These are phyloP conservation scores for Xiphophorus couchianus DNA, from an alignment of 2,113 vertebrate species.

Conservation along the genomic window DNA sequence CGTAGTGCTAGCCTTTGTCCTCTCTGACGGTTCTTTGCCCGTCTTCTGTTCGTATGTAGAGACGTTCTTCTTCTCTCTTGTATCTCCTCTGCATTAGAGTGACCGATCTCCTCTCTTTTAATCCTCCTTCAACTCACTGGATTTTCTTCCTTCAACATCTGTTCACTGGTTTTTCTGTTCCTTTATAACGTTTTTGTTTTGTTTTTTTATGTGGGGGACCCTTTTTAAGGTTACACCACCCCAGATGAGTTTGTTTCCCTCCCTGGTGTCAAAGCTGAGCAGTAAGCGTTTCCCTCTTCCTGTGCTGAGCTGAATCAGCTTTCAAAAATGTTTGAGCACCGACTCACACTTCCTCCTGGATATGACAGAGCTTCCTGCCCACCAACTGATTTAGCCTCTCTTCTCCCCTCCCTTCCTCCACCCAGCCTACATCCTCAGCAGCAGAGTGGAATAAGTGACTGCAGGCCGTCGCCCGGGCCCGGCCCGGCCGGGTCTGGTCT, in stretches of 20 bases:
- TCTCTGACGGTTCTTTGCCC: too few species aligned
- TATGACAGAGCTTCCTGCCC: slow-evolving; percentile 80
- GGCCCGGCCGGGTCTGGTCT: too few species aligned
- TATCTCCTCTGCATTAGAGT: too few species aligned
- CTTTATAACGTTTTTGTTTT: neutral
- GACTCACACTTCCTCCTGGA: slow-evolving; percentile 87
- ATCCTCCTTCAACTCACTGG: too few species aligned
- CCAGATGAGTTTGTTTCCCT: slow-evolving; percentile 56
- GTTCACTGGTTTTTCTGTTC: neutral
- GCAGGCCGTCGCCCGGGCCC: neutral
- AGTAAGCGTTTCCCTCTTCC: slow-evolving; percentile 76
- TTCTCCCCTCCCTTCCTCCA: slow-evolving; percentile 40
- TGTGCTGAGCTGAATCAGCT: slow-evolving; percentile 79
- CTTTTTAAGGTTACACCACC: slow-evolving; percentile 44
- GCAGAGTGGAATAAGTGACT: slow-evolving; percentile 77
- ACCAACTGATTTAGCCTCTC: slow-evolving; percentile 65
- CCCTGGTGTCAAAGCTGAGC: slow-evolving; percentile 61
- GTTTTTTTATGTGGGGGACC: slow-evolving; percentile 10
- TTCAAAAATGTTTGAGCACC: slow-evolving; percentile 78
- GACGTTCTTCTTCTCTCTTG: too few species aligned
- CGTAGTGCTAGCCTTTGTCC: too few species aligned
- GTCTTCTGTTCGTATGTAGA: too few species aligned
- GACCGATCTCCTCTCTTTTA: too few species aligned
- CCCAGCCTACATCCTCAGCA: slow-evolving; percentile 58
- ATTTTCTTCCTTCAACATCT: too few species aligned